Conservation (phyloP, 2,113 vertebrate species). For the Dasyornis broadbenti region DNA sequence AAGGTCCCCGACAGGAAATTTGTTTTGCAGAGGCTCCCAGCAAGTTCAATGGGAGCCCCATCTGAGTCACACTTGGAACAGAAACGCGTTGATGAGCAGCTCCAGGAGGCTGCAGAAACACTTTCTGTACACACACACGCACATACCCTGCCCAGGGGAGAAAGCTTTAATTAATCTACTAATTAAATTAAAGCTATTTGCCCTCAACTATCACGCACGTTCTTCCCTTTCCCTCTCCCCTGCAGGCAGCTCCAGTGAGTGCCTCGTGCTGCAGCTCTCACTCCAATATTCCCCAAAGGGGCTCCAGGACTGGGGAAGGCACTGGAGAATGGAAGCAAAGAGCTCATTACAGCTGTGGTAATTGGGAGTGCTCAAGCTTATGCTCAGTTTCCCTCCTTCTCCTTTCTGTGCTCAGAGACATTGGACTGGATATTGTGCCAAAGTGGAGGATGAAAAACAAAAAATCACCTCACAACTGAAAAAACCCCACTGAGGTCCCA, state of each 20-base stretch:
- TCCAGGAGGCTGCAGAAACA: neutral
- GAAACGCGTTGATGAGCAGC: neutral
- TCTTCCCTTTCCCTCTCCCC: neutral
- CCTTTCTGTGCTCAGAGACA: neutral
- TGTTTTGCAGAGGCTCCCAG: slow-evolving; percentile 1
- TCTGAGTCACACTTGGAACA: slow-evolving; percentile 47
- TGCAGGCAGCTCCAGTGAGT: neutral
- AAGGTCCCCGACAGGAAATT: slow-evolving; percentile 36
- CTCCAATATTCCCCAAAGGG: neutral
- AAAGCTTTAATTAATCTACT: slow-evolving; percentile 63
- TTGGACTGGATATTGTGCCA: neutral
- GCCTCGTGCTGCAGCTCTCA: neutral
- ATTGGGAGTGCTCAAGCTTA: neutral
- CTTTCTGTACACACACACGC: neutral
- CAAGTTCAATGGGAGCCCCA: neutral
- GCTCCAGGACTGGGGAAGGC: neutral
- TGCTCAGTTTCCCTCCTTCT: neutral
- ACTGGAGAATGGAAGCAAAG: neutral
- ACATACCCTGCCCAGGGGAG: slow-evolving; percentile 1
- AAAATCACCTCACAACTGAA: neutral
- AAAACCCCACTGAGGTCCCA: neutral
- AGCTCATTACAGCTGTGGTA: neutral
- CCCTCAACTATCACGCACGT: neutral
- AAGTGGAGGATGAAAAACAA: neutral
- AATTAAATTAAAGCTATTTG: slow-evolving; percentile 65